These are phyloP conservation scores for Fundulus diaphanus DNA, from an alignment of 2,797 vertebrate species.

Conservation along the genomic window DNA sequence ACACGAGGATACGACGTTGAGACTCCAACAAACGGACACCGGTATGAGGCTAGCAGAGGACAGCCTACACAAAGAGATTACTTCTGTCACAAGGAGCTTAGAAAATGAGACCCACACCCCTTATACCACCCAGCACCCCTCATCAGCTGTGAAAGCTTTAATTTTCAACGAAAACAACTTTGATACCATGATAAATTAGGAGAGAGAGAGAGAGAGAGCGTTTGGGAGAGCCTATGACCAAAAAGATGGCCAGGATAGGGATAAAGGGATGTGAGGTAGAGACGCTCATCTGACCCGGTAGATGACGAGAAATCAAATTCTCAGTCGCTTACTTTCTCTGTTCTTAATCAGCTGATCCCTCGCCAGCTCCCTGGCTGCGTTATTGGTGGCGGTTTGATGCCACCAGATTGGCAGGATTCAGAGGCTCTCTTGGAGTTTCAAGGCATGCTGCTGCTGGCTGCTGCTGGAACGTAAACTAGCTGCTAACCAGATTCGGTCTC, in stretches of 20 bases:
- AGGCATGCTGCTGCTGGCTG: slow-evolving; percentile 67
- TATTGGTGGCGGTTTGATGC: slow-evolving; percentile 31
- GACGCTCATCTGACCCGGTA: slow-evolving; percentile 75
- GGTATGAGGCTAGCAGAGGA: slow-evolving; percentile 70
- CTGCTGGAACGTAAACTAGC: slow-evolving; percentile 30
- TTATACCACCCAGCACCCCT: slow-evolving; percentile 24
- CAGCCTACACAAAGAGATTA: slow-evolving; percentile 35
- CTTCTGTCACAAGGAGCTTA: slow-evolving; percentile 23
- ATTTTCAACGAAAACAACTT: slow-evolving; percentile 22
- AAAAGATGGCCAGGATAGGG: slow-evolving; percentile 50
- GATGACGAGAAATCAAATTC: slow-evolving; percentile 51
- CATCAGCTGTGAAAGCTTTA: slow-evolving; percentile 27
- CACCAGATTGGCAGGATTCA: slow-evolving; percentile 54
- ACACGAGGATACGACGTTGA: slow-evolving; percentile 72
- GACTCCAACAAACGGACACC: slow-evolving; percentile 69
- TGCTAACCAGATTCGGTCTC: slow-evolving; percentile 2
- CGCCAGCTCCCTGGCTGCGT: slow-evolving; percentile 54
- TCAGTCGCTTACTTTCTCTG: slow-evolving; percentile 42
- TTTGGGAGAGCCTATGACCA: slow-evolving; percentile 44
- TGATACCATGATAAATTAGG: slow-evolving; percentile 7
- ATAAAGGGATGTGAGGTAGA: slow-evolving; percentile 83
- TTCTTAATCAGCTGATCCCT: slow-evolving; percentile 59
- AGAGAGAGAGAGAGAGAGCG: slow-evolving; percentile 42
- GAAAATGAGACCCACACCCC: slow-evolving; percentile 11
- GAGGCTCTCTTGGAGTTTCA: slow-evolving; percentile 54